Evolutionary conservation across 2,888 invertebrate species (phyloP), one percentile per base, ranked within the genome.

Genomic region (Rhagophthalmus giganteus): DNA sequence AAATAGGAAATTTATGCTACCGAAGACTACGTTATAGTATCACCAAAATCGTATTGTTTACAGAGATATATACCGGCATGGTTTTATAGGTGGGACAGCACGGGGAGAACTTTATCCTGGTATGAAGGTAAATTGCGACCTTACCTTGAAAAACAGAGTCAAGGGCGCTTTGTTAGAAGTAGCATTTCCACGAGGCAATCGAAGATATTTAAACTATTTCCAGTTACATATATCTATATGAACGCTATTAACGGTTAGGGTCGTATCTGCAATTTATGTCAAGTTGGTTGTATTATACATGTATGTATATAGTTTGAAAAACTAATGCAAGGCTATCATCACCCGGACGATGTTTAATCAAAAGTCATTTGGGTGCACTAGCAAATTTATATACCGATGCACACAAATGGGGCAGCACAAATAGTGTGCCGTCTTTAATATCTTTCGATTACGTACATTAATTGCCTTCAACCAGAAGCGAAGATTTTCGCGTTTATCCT

Each of bases 121-220:
- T 41, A 57, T 48, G 50, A 58, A 55, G 58, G 59, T 58, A 55
- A 46, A 48, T 41, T 52, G 37, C 55, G 58, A 61, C 67, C 67
- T 67, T 65, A 50, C 65, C 67, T 67, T 66, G 65, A 48, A 55
- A 63, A 66, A 66, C 61, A 63, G 61, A 67, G 67, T 66, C 66
- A 66, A 66, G 66, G 67, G 58, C 62, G 37, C 28, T 13, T 31
- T 20, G 41, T 20, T 25, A 20, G 20, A 3, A 20, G 20, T 20
- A 20, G 20, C 20, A 20, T 20, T 20, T 7, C 20, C 20, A 20
- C 7, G 20, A 20, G 20, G 7, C 20, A 20, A 20, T 20, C 7
- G 3, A 5, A 20, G 20, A 20, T 3, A 5, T 20, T 20, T 5
- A 20, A 20, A 5, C 20, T 20, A 20, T 20, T 7, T 20, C 7